Evolutionary conservation across 2,888 invertebrate species (phyloP), one percentile per base, ranked within the genome.

Genomic region (Uropetala carovei): DNA sequence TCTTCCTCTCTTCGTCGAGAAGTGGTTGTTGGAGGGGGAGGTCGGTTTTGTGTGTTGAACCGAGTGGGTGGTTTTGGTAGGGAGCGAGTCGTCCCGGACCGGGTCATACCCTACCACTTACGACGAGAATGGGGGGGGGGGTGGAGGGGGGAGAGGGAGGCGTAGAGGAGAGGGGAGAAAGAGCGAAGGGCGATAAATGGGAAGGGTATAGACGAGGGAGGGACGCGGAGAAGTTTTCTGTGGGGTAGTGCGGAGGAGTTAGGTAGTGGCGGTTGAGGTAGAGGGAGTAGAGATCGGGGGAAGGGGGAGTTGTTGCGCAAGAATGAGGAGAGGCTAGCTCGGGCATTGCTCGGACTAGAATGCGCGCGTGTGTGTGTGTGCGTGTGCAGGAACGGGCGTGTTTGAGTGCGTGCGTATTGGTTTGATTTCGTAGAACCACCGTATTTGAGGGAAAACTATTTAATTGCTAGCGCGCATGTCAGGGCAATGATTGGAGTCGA

Each of bases 341-440:
- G 89, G 89, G 89, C 89, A 89, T 64, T 89, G 89, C 64, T 64
- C 89, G 89, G 43, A 68, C 89, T 89, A 89, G 89, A 89, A 89
- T 89, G 89, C 89, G 89, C 16, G 86, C 60, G 30, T 56, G 27
- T 86, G 86, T 59, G 86, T 30, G 58, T 57, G 59, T 9, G 27
- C 13, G n/a, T n/a, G 59, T 9, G 43, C 89, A 18, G 18, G 64
- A 7, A 43, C 64, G 89, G 14, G 64, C 9, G 89, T n/a, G 60
- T 27, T 18, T 30, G 5, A 16, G 68, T 8, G 4, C 43, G 43
- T 8, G 30, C 27, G n/a, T n/a, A 10, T 27, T 18, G 13, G 27
- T 14, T n/a, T n/a, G n/a, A 60, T 22, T 60, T 18, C 60, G 10
- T 30, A 57, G 27, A 14, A n/a, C 30, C 86, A 30, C 60, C 86